Percentiles rank a stretch among this genome's conserved stretches.
Conservation (phyloP, 2,113 vertebrate genomes). For the Austrofundulus limnaeus region DNA sequence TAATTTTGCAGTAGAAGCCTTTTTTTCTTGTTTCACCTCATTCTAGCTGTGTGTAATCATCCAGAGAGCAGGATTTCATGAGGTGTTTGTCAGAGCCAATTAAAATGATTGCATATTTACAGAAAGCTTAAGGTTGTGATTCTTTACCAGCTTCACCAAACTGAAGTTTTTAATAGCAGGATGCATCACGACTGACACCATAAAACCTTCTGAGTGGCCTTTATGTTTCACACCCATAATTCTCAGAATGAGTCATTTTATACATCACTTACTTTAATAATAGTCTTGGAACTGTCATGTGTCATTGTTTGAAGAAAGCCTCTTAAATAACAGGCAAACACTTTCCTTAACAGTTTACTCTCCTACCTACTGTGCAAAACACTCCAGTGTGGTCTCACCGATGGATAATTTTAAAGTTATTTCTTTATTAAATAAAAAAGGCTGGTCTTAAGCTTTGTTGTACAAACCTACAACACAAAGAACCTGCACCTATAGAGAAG, state of each 20-base stretch:
- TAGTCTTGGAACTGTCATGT: neutral
- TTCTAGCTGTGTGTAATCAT: conserved; percentile 17
- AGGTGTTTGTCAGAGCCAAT: conserved; percentile 38
- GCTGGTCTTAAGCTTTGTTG: neutral
- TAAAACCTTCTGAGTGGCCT: neutral
- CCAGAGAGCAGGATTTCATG: conserved; percentile 23
- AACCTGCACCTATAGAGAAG: neutral
- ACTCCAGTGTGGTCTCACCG: neutral
- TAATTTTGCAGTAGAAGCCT: conserved; percentile 30
- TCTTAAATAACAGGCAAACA: neutral
- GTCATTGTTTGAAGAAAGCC: neutral
- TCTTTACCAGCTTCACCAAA: conserved; percentile 2
- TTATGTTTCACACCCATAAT: neutral
- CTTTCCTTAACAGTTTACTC: neutral
- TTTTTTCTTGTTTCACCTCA: conserved; percentile 41
- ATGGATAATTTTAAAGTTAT: neutral
- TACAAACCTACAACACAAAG: neutral
- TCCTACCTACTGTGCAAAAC: accelerated
- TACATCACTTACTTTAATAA: neutral
- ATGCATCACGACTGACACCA: neutral
- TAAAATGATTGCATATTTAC: conserved; percentile 34
- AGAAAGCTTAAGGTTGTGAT: conserved; percentile 5
- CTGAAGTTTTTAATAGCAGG: neutral
- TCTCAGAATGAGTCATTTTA: neutral
- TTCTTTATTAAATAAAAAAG: neutral